Conservation (phyloP, 1,140 invertebrate genomes). For the Dryas iulia region DNA sequence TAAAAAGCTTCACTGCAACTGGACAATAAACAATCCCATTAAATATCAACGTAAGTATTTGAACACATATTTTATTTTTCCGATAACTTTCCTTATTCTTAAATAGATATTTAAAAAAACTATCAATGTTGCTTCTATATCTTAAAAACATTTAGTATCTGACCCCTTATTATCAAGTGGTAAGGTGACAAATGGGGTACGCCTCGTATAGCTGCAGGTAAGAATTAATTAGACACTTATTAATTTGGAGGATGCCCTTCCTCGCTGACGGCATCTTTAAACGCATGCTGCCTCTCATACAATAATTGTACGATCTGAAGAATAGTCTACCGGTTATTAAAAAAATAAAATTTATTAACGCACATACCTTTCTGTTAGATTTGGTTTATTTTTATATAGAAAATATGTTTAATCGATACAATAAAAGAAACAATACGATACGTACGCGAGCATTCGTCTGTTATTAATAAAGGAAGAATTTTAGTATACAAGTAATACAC, state of each 20-base stretch:
- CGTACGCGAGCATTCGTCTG: no score
- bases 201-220: slow-evolving; percentile 44
- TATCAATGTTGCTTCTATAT: not conserved
- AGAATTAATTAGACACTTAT: slow-evolving; percentile 59
- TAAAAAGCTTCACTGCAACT: no score
- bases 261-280: slow-evolving; percentile 14
- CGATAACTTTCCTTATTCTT: no score
- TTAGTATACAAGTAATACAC: no score
- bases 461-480: no score
- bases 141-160: not conserved
- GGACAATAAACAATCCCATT: no score
- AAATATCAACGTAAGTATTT: no score
- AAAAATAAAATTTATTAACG: not conserved
- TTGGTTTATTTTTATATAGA: not conserved
- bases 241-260: slow-evolving; percentile 52
- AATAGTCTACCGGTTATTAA: not conserved
- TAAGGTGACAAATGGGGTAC: slow-evolving; percentile 61
- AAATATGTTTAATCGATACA: no score
- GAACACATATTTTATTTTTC: no score
- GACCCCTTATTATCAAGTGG: slow-evolving; percentile 45
- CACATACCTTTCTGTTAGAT: not conserved
- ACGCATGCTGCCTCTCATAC: slow-evolving; percentile 1
- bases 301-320: slow-evolving; percentile 7
- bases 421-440: no score
- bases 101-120: no score